phyloP scores from a whole-genome alignment of 1,140 invertebrate genomes.

The Hydropsyche tenuis region DNA sequence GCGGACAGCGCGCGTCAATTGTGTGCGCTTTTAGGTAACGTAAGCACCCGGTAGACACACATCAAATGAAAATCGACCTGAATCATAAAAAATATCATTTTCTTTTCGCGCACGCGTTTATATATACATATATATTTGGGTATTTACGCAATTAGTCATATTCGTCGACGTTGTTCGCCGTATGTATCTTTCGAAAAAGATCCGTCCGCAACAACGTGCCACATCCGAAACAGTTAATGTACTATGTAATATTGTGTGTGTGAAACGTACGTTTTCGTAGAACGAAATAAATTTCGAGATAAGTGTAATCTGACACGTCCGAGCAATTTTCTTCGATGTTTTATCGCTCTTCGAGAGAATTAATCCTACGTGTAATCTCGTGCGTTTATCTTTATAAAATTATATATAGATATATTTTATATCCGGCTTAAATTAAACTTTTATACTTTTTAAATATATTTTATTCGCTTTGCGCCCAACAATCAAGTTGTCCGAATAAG shows the following conservation, averaged over 20 bases:
- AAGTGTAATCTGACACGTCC: too few relatives aligned
- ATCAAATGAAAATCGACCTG: not conserved
- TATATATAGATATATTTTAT: too few relatives aligned
- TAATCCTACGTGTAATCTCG: too few relatives aligned
- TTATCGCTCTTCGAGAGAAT: too few relatives aligned
- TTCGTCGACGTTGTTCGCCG: not conserved
- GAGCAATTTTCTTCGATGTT: too few relatives aligned
- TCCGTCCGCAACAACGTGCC: too few relatives aligned
- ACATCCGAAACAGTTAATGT: not conserved
- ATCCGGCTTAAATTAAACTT: slow-evolving; percentile 3
- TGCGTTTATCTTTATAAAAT: too few relatives aligned
- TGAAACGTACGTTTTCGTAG: too few relatives aligned
- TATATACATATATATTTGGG: not conserved
- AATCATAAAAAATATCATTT: not conserved
- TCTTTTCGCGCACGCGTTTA: not conserved
- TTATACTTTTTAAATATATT: slow-evolving; percentile 19
- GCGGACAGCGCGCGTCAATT: slow-evolving; percentile 15
- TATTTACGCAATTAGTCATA: not conserved
- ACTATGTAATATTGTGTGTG: too few relatives aligned
- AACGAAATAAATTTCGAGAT: too few relatives aligned
- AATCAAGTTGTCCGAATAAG: slow-evolving; percentile 23
- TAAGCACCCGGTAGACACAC: slow-evolving; percentile 18
- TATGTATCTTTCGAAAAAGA: too few relatives aligned
- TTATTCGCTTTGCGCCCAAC: slow-evolving; percentile 24
- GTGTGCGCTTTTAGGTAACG: slow-evolving; percentile 24